Evolutionary conservation across 1,140 invertebrate genomes (phyloP).

Genomic region (Drosophila prosaltans): DNA sequence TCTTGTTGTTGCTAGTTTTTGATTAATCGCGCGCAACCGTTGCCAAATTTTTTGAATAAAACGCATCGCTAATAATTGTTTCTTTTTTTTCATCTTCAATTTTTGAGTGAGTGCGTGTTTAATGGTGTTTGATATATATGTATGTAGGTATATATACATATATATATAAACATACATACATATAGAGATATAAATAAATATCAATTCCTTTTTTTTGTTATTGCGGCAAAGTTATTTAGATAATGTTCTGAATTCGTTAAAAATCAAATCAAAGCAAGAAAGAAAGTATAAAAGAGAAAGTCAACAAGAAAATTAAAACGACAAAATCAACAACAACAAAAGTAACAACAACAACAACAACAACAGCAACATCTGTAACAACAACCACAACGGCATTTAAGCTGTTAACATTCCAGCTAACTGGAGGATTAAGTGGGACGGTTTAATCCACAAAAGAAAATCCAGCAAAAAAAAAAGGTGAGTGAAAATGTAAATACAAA

Average conservation of each 20-base stretch:
- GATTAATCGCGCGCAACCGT: conserved; percentile 12
- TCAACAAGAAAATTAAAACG: conserved; percentile 11
- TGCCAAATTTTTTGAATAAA: conserved; percentile 3
- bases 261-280: conserved; percentile 13
- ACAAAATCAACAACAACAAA: conserved; percentile 6
- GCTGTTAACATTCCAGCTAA: conserved; percentile 37
- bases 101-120: conserved; percentile 4
- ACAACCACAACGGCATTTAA: conserved; percentile 13
- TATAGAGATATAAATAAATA: not conserved
- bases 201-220: not conserved
- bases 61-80: not conserved
- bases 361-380: not conserved
- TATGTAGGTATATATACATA: not conserved
- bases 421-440: conserved; percentile 39
- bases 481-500: conserved; percentile 49
- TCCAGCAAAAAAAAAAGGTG: conserved; percentile 41
- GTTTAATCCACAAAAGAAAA: conserved; percentile 36
- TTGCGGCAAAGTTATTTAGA: conserved; percentile 1
- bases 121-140: conserved; percentile 1
- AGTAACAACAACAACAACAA: conserved; percentile 22
- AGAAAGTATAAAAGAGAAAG: conserved; percentile 2
- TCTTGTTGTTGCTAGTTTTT: not conserved
- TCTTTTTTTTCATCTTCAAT: conserved; percentile 3
- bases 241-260: conserved; percentile 13
- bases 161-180: not conserved